Percentiles rank a stretch among this genome's conserved stretches.
phyloP scores from a whole-genome alignment of 2,888 invertebrate genomes.

The Anaspis maculata region DNA sequence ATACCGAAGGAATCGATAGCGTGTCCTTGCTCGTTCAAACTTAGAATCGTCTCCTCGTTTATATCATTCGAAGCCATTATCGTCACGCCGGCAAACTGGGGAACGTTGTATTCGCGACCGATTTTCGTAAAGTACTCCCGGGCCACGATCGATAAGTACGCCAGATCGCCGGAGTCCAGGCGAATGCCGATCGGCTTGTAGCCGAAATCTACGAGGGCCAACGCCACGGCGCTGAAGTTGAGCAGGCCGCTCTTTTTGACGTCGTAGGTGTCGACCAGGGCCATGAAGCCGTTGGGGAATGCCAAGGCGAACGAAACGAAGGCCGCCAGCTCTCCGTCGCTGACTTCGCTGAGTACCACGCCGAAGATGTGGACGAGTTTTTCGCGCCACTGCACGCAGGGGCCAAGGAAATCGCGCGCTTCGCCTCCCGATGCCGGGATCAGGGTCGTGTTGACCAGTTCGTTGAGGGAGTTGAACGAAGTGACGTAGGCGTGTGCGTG shows the following conservation, averaged over 20 bases:
- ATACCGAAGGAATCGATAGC: constrained; percentile 67
- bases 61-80: constrained; percentile 98
- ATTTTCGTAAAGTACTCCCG: constrained; percentile 73
- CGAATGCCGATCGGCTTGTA: constrained; percentile 85
- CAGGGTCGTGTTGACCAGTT: constrained; percentile 44
- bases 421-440: constrained; percentile 27
- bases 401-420: constrained; percentile 54
- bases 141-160: constrained; percentile 84
- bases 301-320: constrained; percentile 89
- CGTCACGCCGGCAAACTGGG: constrained; percentile 77
- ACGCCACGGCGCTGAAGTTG: constrained; percentile 92
- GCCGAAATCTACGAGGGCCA: constrained; percentile 83
- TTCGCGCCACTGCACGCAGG: constrained; percentile 60
- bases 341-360: constrained; percentile 77
- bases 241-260: constrained; percentile 89
- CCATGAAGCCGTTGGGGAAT: constrained; percentile 89
- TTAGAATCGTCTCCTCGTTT: constrained; percentile 95
- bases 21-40: constrained; percentile 93
- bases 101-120: constrained; percentile 62
- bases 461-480: constrained; percentile 66
- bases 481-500: constrained; percentile 98
- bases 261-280: constrained; percentile 97
- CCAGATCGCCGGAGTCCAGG: constrained; percentile 94
- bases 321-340: constrained; percentile 90
- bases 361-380: constrained; percentile 60